These are phyloP conservation scores for Pseudomyrmex pallidus DNA, from an alignment of 1,140 invertebrate species.

Conservation along the genomic window DNA sequence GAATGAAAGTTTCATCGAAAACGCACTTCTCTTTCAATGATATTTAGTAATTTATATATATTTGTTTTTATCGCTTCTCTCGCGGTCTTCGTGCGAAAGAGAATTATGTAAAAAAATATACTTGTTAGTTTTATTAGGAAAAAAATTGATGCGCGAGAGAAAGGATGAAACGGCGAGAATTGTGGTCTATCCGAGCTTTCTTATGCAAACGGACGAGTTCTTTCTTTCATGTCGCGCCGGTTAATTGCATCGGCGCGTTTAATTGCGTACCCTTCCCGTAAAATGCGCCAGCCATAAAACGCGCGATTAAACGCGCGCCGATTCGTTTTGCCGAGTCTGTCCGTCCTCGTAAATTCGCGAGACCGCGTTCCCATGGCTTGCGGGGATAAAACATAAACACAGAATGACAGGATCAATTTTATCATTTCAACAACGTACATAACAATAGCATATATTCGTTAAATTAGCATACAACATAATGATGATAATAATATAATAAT, in stretches of 20 bases:
- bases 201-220: background rate
- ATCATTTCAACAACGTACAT: background rate
- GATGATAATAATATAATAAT: too few species aligned
- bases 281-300: conserved; percentile 49
- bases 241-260: conserved; percentile 50
- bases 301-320: conserved; percentile 32
- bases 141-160: background rate
- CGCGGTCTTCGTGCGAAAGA: too few species aligned
- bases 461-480: too few species aligned
- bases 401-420: too few species aligned
- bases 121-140: too few species aligned
- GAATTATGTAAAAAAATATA: too few species aligned
- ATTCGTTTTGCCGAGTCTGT: conserved; percentile 6
- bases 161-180: background rate
- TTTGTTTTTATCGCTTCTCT: background rate
- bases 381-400: background rate
- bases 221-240: conserved; percentile 20
- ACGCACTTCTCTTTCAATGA: background rate
- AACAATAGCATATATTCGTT: background rate
- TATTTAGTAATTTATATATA: background rate
- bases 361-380: background rate
- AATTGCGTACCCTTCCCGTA: conserved; percentile 18
- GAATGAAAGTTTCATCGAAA: background rate
- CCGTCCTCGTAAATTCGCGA: conserved; percentile 49
- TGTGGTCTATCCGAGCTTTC: background rate